These are phyloP conservation scores for Saxidomus purpurata DNA, from an alignment of 1,140 invertebrate genomes.

Conservation along the genomic window DNA sequence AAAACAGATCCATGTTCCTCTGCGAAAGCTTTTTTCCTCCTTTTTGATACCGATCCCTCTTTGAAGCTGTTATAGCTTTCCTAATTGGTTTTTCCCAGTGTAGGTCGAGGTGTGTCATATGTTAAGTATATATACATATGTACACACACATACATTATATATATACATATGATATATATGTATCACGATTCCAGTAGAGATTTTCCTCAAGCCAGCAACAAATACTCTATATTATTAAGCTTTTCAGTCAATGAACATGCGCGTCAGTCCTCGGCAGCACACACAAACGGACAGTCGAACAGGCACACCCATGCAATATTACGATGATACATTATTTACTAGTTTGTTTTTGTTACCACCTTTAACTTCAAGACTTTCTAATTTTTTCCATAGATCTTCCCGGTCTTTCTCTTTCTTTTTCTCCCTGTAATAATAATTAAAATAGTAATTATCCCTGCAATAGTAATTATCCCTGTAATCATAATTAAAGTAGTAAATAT, in stretches of 20 bases:
- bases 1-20: not conserved
- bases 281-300: conserved; percentile 34
- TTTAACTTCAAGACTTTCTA: conserved; percentile 85
- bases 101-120: not conserved
- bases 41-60: not conserved
- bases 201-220: not conserved
- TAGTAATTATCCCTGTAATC: no score
- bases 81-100: not conserved
- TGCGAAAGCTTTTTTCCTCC: not conserved
- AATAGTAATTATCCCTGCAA: no score
- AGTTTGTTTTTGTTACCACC: conserved; percentile 79
- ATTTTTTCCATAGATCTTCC: conserved; percentile 86
- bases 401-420: conserved; percentile 86
- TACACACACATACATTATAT: conserved; percentile 32
- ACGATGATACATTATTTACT: conserved; percentile 59
- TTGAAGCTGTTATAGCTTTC: not conserved
- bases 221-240: not conserved
- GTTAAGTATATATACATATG: conserved; percentile 16
- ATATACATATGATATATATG: conserved; percentile 40
- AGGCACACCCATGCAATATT: conserved; percentile 36
- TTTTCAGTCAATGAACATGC: conserved; percentile 31
- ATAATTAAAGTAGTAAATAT: no score
- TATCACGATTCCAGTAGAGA: not conserved
- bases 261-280: conserved; percentile 7
- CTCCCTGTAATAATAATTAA: conserved; percentile 79